A percentile compares a stretch with the other conserved stretches of the same genome.
Evolutionary conservation across 1,140 invertebrate species (phyloP).

Genomic region (fruit fly (Drosophila melanogaster)): Release_6_plus_ISO1_MT NT_033777.3:22676501-22677000

Average conservation of each 20-base stretch:
- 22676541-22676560: conserved; percentile 25
- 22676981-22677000: conserved; percentile 36
- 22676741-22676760: conserved; percentile 48
- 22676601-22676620: conserved; percentile 33
- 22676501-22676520: conserved; percentile 34
- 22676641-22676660: conserved; percentile 28
- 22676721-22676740: conserved; percentile 16
- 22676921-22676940: conserved; percentile 32
- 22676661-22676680: conserved; percentile 68
- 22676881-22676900: conserved; percentile 1
- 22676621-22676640: conserved; percentile 37
- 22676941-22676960: conserved; percentile 53
- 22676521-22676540: conserved; percentile 24
- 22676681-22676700: conserved; percentile 58
- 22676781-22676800: conserved; percentile 9
- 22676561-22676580: conserved; percentile 57
- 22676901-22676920: conserved; percentile 62
- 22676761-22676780: conserved; percentile 67
- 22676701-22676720: conserved; percentile 46
- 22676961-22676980: conserved; percentile 45
- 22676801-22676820: conserved; percentile 47
- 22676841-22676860: conserved; percentile 49
- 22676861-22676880: conserved; percentile 49
- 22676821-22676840: conserved; percentile 49
- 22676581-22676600: conserved; percentile 77